A percentile compares a stretch with the other conserved stretches of the same genome.
Evolutionary conservation across 2,113 vertebrate genomes (phyloP).

Genomic region (Sisor rabdophorus): DNA sequence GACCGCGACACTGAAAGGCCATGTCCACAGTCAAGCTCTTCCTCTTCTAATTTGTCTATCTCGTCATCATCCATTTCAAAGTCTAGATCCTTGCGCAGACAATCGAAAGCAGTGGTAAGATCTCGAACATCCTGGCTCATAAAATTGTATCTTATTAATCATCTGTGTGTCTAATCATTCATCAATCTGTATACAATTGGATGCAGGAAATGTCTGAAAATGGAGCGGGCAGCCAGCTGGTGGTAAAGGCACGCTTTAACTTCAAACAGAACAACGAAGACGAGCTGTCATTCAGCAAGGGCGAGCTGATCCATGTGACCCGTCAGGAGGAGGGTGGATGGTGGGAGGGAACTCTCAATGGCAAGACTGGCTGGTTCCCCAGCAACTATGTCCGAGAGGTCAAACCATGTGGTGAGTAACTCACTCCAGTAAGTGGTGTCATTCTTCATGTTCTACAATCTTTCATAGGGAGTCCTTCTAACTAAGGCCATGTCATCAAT

Average conservation of each 20-base stretch:
- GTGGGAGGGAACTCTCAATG: conserved; percentile 92
- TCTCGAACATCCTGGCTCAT: not conserved
- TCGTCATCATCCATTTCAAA: conserved; percentile 65
- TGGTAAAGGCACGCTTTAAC: conserved; percentile 96
- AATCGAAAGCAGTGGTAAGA: conserved; percentile 72
- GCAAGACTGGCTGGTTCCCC: conserved; percentile 96
- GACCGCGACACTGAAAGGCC: conserved; percentile 76
- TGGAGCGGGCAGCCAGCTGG: conserved; percentile 78
- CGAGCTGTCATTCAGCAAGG: conserved; percentile 92
- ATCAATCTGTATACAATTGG: conserved; percentile 16
- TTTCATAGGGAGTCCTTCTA: not conserved
- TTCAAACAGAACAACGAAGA: conserved; percentile 99
- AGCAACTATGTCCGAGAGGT: conserved; percentile 97
- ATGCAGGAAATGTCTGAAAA: conserved; percentile 94
- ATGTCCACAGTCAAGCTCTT: conserved; percentile 72
- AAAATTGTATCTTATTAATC: not conserved
- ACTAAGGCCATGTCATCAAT: not conserved
- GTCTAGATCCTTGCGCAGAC: conserved; percentile 71
- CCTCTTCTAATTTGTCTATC: conserved; percentile 66
- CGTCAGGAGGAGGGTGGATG: conserved; percentile 96
- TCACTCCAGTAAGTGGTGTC: not conserved
- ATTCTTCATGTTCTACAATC: too few species aligned
- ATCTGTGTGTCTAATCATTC: not conserved
- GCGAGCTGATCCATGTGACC: conserved; percentile 89
- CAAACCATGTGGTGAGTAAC: conserved; percentile 86